Evolutionary conservation across 2,113 vertebrate genomes (phyloP).

Genomic region (Rhizomys pruinosus): DNA sequence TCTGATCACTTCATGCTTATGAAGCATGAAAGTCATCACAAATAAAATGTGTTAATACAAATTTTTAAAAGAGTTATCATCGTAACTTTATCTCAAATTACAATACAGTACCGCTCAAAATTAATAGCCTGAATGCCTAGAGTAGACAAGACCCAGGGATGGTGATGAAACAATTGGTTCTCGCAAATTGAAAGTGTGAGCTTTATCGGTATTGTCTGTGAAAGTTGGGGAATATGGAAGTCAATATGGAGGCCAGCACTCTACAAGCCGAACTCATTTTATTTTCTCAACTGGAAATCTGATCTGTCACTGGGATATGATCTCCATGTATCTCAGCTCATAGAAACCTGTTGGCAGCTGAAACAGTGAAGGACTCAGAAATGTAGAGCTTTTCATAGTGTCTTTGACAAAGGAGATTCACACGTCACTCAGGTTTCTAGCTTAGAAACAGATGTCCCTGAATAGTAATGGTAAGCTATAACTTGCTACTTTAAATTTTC

Average conservation of each 20-base stretch:
- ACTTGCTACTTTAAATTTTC: not conserved
- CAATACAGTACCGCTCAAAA: not conserved
- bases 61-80: not conserved
- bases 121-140: not conserved
- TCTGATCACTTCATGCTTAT: not conserved
- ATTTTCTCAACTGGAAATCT: not conserved
- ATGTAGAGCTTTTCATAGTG: not conserved
- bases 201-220: not conserved
- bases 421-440: not conserved
- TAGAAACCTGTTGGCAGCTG: not conserved
- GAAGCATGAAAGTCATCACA: constrained; percentile 31
- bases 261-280: not conserved
- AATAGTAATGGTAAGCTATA: constrained; percentile 1
- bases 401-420: not conserved
- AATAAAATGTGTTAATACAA: constrained; percentile 5
- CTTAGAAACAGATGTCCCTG: not conserved
- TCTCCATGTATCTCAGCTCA: not conserved
- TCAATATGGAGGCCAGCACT: not conserved
- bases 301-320: not conserved
- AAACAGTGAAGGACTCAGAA: not conserved
- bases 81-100: constrained; percentile 37
- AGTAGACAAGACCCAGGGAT: not conserved
- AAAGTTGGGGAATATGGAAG: not conserved
- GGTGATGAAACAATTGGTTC: constrained; percentile 3
- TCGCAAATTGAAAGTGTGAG: not conserved